Conservation (phyloP, 2,113 vertebrate species). For the Zingel zingel region DNA sequence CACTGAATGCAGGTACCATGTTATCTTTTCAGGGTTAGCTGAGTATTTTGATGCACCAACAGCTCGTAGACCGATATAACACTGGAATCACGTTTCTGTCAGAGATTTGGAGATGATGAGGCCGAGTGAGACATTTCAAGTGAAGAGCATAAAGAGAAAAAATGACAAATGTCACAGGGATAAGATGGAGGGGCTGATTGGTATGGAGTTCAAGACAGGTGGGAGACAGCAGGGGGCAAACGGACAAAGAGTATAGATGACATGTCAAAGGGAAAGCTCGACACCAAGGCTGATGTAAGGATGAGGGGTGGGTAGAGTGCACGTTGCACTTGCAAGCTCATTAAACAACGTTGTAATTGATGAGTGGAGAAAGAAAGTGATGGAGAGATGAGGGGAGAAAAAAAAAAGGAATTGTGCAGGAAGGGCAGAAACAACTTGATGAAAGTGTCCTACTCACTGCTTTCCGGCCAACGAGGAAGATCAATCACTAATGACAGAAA, state of each 20-base stretch:
- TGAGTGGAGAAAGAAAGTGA: constrained; percentile 37
- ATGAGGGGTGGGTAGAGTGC: constrained; percentile 37
- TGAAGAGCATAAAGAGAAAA: constrained; percentile 35
- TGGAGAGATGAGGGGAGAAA: constrained; percentile 27
- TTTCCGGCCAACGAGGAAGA: constrained; percentile 41
- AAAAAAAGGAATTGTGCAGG: constrained; percentile 56
- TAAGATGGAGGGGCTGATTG: constrained; percentile 32
- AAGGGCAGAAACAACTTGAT: constrained; percentile 65
- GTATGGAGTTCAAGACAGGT: not conserved
- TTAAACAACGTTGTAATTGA: constrained; percentile 66
- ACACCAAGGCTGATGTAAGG: constrained; percentile 23
- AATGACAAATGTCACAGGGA: constrained; percentile 38
- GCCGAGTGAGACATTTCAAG: constrained; percentile 36
- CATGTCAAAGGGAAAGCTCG: constrained; percentile 23
- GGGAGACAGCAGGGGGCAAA: constrained; percentile 50
- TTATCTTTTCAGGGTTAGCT: not conserved
- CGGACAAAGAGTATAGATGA: constrained; percentile 50
- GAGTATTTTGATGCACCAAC: constrained; percentile 2
- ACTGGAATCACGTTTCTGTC: constrained; percentile 21
- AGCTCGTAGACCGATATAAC: not conserved
- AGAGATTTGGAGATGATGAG: constrained; percentile 21
- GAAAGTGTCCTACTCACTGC: constrained; percentile 65
- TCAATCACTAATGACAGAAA: constrained; percentile 56
- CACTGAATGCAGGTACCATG: not conserved
- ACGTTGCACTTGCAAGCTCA: constrained; percentile 61